These are phyloP conservation scores for Drosophila trapezifrons DNA, from an alignment of 1,140 invertebrate species.

Conservation along the genomic window DNA sequence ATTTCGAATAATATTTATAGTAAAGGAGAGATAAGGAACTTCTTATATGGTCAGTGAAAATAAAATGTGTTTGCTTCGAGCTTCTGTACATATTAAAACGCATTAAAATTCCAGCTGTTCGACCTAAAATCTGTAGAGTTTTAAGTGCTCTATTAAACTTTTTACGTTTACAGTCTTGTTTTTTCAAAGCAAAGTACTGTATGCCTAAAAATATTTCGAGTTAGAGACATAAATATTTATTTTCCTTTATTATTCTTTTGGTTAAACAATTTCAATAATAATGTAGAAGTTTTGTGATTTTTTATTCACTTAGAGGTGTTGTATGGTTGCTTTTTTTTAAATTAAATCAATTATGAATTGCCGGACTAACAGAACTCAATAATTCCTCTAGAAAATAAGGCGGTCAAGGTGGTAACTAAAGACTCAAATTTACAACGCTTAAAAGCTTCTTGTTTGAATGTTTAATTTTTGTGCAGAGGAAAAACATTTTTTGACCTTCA, in stretches of 20 bases:
- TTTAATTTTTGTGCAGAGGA: neutral
- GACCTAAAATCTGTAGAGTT: neutral
- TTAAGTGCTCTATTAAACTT: constrained; percentile 6
- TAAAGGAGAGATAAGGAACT: neutral
- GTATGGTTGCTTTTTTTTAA: neutral
- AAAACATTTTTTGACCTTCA: neutral
- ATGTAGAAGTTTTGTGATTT: neutral
- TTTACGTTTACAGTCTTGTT: neutral
- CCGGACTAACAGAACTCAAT: neutral
- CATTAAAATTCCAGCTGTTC: constrained; percentile 1
- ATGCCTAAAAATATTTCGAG: neutral
- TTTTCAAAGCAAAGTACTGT: neutral
- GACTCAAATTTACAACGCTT: neutral
- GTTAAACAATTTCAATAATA: neutral
- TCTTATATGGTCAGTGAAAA: neutral
- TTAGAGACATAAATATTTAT: neutral
- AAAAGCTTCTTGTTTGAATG: neutral
- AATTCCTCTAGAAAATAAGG: neutral
- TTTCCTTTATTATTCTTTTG: neutral
- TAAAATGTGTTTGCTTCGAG: neutral
- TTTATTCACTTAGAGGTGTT: neutral
- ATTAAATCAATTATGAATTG: neutral
- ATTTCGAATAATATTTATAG: too few relatives aligned
- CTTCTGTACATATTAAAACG: neutral
- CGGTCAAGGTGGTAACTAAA: neutral